Evolutionary conservation across 2,113 vertebrate species (phyloP).

Genomic region (Bothrops jararaca): DNA sequence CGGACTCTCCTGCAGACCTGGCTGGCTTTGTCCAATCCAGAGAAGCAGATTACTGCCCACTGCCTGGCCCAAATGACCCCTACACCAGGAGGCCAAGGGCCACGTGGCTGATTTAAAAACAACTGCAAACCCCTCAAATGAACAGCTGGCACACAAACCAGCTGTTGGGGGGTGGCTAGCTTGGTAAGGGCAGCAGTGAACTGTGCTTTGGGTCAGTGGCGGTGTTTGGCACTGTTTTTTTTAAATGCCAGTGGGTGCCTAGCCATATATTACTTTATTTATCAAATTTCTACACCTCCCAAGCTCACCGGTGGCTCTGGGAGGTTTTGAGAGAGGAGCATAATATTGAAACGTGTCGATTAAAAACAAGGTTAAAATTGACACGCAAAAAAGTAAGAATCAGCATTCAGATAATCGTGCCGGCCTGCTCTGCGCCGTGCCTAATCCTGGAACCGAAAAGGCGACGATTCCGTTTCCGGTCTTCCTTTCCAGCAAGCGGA

Average conservation of each 20-base stretch:
- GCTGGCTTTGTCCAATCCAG: too few relatives aligned
- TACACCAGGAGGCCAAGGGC: background rate
- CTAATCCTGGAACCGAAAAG: background rate
- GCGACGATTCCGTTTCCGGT: accelerated
- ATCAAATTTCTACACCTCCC: background rate
- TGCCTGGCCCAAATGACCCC: background rate
- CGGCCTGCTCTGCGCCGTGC: background rate
- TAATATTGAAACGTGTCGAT: background rate
- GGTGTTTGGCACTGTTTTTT: too few relatives aligned
- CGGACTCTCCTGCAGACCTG: accelerated
- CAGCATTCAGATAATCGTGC: background rate
- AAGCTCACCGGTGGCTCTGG: background rate
- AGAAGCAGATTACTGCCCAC: too few relatives aligned
- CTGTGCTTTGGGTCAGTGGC: too few relatives aligned
- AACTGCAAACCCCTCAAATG: background rate
- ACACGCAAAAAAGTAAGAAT: background rate
- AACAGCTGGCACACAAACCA: background rate
- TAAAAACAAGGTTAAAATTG: background rate
- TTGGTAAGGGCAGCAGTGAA: too few relatives aligned
- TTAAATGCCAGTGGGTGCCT: too few relatives aligned
- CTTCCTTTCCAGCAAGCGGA: slow-evolving; percentile 37
- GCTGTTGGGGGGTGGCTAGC: background rate
- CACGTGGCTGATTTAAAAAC: background rate
- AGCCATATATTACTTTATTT: background rate
- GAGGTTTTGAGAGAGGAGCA: background rate